Evolutionary conservation across 2,888 invertebrate genomes (phyloP).

Genomic region (Lepetodrilus schrolli): DNA sequence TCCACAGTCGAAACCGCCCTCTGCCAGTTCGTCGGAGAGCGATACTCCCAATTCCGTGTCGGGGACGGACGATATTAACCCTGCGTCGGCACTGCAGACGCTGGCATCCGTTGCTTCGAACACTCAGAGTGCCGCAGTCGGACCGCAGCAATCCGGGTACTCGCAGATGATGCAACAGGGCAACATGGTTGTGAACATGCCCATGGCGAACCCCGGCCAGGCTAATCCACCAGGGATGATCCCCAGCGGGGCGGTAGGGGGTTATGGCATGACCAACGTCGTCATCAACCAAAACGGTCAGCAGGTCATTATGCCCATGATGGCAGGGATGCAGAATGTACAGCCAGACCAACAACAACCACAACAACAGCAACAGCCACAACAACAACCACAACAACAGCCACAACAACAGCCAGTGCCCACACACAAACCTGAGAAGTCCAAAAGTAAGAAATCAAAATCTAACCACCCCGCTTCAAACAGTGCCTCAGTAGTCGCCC

Average conservation of each 20-base stretch:
- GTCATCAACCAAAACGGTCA: slow-evolving; percentile 56
- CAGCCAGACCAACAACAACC: not conserved
- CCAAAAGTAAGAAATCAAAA: slow-evolving; percentile 28
- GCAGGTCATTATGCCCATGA: slow-evolving; percentile 57
- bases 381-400: not conserved
- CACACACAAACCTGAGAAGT: slow-evolving; percentile 18
- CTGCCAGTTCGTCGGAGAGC: slow-evolving; percentile 4
- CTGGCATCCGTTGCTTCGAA: slow-evolving; percentile 63
- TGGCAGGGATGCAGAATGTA: slow-evolving; percentile 30
- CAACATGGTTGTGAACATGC: slow-evolving; percentile 51
- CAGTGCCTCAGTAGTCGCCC: slow-evolving; percentile 1
- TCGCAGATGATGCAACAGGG: slow-evolving; percentile 36
- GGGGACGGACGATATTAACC: not conserved
- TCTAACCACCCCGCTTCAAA: not conserved
- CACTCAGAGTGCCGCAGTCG: slow-evolving; percentile 47
- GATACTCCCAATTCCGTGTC: not conserved
- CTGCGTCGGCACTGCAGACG: slow-evolving; percentile 57
- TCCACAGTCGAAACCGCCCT: slow-evolving; percentile 32
- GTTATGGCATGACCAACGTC: slow-evolving; percentile 35
- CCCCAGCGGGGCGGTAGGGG: slow-evolving; percentile 44
- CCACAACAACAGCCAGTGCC: slow-evolving; percentile 23
- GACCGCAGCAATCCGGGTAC: slow-evolving; percentile 41
- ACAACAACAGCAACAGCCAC: slow-evolving; percentile 7
- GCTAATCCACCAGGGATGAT: slow-evolving; percentile 34
- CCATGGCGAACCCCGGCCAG: slow-evolving; percentile 47